Conservation (phyloP, 2,113 vertebrate species). For the Larimichthys polyactis region DNA sequence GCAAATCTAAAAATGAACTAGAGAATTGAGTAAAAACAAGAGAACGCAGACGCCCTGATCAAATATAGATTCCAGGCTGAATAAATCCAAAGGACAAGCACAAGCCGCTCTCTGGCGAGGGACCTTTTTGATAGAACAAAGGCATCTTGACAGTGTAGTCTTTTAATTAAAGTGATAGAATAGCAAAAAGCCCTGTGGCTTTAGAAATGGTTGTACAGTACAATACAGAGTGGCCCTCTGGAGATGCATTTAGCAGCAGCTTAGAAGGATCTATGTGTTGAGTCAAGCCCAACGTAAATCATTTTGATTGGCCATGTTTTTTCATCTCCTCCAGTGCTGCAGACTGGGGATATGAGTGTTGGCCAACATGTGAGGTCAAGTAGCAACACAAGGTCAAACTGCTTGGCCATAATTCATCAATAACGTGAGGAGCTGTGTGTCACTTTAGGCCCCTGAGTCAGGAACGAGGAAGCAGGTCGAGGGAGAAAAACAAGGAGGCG, state of each 20-base stretch:
- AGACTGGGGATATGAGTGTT: constrained; percentile 60
- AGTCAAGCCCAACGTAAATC: constrained; percentile 69
- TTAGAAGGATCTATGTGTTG: constrained; percentile 62
- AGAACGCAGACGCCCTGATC: constrained; percentile 33
- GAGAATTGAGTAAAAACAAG: constrained; percentile 40
- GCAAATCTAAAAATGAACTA: constrained; percentile 44
- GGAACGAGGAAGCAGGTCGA: neutral
- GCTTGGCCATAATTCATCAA: constrained; percentile 68
- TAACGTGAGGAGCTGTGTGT: constrained; percentile 58
- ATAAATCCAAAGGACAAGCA: constrained; percentile 62
- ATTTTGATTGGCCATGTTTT: constrained; percentile 70
- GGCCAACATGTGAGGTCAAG: constrained; percentile 72
- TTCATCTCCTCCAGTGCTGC: constrained; percentile 63
- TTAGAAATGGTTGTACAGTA: constrained; percentile 54
- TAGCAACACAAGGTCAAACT: constrained; percentile 74
- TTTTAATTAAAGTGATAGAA: constrained; percentile 74
- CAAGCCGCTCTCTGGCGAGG: constrained; percentile 47
- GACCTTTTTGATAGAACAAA: constrained; percentile 74
- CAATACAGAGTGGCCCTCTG: constrained; percentile 51
- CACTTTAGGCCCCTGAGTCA: constrained; percentile 39
- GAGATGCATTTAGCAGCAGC: constrained; percentile 67
- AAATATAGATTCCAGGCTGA: constrained; percentile 63
- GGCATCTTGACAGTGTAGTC: constrained; percentile 65
- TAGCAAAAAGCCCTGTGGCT: constrained; percentile 59
- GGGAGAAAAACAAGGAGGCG: neutral